Evolutionary conservation across 2,113 vertebrate species (phyloP), one percentile per base, ranked within the genome.

Genomic region (Trinectes maculatus): DNA sequence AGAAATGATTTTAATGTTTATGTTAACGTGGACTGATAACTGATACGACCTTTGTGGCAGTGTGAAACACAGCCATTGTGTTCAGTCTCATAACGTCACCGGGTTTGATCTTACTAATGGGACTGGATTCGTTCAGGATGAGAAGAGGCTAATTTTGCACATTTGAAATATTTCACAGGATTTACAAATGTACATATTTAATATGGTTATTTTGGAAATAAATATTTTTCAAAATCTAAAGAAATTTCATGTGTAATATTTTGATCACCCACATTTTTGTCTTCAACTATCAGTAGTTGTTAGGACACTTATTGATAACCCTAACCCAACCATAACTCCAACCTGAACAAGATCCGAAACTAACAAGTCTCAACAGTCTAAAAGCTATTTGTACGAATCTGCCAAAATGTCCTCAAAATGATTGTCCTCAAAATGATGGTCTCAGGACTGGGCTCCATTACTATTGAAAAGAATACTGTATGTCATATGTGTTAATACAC

Each of bases 191-290:
- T 87, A 89, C 82, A 89, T 89, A 89, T 58, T 56, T 71, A 66
- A 74, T 80, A 63, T 3, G 66, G 74, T 55, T 85, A 83, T 90
- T 90, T 89, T 90, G 72, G 73, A 82, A 91, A 81, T 88, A 92
- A 87, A 89, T 43, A 55, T 54, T 64, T 69, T 83, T 15, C 25
- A 39, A 80, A 86, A 81, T 13, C 1, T 1, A 0, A 21, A 43
- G n/a, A 43, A 10, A 43, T 9, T 10, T 5, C 7, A 18, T 3
- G n/a, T 42, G 4, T 6, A 2, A 46, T 65, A 10, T 22, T 1
- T 40, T 26, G 1, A 12, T 39, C 2, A 28, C 12, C n/a, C 6
- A 26, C 2, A 49, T n/a, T 6, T 22, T 3, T 44, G 33, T 16
- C 16, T 42, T 31, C 8, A 31, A 5, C 4, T 31, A 5, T 31